Evolutionary conservation across 2,797 vertebrate genomes (phyloP), one percentile per base, ranked within the genome.

Genomic region (Alosa sapidissima): DNA sequence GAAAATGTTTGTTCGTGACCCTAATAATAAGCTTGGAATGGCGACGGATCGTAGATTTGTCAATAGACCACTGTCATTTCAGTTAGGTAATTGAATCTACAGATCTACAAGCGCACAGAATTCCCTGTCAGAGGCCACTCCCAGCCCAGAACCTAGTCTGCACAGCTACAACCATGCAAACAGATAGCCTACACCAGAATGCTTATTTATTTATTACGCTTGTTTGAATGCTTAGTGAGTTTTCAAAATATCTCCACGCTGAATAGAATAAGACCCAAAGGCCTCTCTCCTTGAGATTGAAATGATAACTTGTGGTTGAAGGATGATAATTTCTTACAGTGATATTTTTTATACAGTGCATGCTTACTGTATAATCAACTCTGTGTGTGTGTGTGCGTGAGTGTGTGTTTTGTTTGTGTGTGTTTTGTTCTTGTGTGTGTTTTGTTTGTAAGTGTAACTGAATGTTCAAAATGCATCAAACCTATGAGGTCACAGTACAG

Each of bases 151-250:
- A 75, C 33, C 55, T 2, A 3, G 5, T 21, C 16, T 65, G 36
- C 33, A 78, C 72, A 72, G 65, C 72, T 9, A 78, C 72, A 19
- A 21, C 36, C 72, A 78, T 47, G 72, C 72, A 78, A 78, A 78
- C 33, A 62, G 58, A 62, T 24, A 60, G 52, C 52, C 52, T 60
- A 21, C 58, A n/a, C 6, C 21, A 24, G 58, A 78, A 78, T 16
- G 28, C 1, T 4, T 72, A 24, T 62, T 4, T 41, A 24, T 62
- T 62, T 9, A 62, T 36, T 72, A 72, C 65, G 36, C 65, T 10
- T 72, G 65, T 13, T 41, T 58, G 55, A 5, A 3, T 19, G 16
- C 21, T 58, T 19, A 51, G 49, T 51, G 7, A 51, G 8, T 51
- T 51, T 24, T 62, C n/a, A 62, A n/a, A 62, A 24, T 21, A 62